Evolutionary conservation across 2,113 vertebrate genomes (phyloP).

Genomic region (Scophthalmus maximus): DNA sequence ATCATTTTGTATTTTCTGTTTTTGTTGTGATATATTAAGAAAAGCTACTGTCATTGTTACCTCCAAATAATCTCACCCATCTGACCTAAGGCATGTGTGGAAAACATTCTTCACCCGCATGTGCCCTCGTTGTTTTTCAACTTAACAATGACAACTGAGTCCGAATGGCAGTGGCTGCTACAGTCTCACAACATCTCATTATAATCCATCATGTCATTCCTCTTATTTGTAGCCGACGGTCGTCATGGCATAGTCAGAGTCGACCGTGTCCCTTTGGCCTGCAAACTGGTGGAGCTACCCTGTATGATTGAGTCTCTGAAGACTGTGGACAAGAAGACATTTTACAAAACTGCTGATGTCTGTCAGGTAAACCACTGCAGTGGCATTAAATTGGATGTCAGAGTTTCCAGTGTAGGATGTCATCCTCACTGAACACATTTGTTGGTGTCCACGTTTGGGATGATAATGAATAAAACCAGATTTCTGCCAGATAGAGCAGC

Average conservation of each 20-base stretch:
- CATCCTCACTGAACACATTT: not conserved
- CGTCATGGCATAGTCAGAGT: constrained; percentile 91
- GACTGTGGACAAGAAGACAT: constrained; percentile 94
- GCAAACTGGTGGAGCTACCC: constrained; percentile 94
- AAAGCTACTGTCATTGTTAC: too few relatives aligned
- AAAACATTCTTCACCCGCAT: not conserved
- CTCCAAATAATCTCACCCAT: not conserved
- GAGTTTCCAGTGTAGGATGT: not conserved
- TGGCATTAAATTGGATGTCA: not conserved
- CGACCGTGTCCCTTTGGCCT: constrained; percentile 89
- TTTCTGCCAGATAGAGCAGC: constrained; percentile 84
- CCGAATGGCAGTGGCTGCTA: not conserved
- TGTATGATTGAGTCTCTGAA: constrained; percentile 92
- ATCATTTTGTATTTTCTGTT: not conserved
- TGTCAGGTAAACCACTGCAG: constrained; percentile 88
- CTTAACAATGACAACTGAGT: not conserved
- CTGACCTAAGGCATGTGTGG: not conserved
- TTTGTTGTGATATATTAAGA: not conserved
- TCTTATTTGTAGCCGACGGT: constrained; percentile 86
- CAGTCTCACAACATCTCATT: not conserved
- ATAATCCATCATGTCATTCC: not conserved
- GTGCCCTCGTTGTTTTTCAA: not conserved
- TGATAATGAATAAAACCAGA: not conserved
- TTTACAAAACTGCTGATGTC: constrained; percentile 96
- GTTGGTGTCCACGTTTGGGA: not conserved